phyloP scores from a whole-genome alignment of 2,888 invertebrate genomes.

The Diabrotica balteata region DNA sequence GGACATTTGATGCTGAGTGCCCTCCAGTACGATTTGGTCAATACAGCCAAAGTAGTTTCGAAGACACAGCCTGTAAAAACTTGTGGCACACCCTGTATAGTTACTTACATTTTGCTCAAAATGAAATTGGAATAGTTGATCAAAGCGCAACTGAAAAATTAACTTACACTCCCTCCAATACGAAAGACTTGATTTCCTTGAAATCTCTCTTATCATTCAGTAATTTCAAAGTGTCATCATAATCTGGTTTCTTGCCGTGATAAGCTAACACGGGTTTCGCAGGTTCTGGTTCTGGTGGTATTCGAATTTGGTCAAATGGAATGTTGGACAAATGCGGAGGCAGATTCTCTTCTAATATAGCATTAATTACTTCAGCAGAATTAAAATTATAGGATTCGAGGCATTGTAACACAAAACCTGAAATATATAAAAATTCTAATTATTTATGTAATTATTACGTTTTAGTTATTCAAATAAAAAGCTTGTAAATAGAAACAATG shows the following conservation, averaged over 20 bases:
- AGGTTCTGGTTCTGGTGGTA: constrained; percentile 67
- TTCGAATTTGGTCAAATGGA: constrained; percentile 59
- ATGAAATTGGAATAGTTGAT: no score
- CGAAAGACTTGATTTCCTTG: constrained; percentile 55
- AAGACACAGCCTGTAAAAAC: no score
- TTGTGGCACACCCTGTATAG: no score
- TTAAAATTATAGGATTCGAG: constrained; percentile 79
- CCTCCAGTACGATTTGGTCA: no score
- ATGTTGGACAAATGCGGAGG: constrained; percentile 61
- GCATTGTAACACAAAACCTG: constrained; percentile 72
- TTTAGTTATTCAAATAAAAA: no score
- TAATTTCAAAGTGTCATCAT: constrained; percentile 68
- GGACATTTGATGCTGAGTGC: no score
- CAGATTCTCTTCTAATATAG: constrained; percentile 78
- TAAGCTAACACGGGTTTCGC: constrained; percentile 53
- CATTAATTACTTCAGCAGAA: constrained; percentile 80
- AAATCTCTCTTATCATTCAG: constrained; percentile 74
- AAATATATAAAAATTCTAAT: constrained; percentile 23
- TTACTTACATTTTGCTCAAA: no score
- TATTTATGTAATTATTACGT: no score
- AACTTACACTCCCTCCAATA: constrained; percentile 52
- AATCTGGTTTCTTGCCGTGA: constrained; percentile 69
- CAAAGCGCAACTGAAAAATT: neutral
- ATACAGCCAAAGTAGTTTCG: no score
- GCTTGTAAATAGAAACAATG: no score